Evolutionary conservation across 1,140 invertebrate species (phyloP).

Genomic region (Anoplolepis gracilipes): DNA sequence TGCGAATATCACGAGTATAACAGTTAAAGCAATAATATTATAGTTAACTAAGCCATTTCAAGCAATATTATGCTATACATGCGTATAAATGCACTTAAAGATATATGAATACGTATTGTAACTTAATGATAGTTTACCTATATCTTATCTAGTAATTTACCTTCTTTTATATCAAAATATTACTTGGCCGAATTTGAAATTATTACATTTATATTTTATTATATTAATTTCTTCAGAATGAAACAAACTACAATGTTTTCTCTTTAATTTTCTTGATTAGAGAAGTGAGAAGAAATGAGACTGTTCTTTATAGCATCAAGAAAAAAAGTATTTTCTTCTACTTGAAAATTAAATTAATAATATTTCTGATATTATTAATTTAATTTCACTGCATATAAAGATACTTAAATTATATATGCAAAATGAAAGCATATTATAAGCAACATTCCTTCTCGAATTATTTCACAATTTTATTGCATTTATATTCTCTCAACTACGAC

Average conservation of each 20-base stretch:
- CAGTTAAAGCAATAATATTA: slow-evolving; percentile 27
- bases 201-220: not conserved
- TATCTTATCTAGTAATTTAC: no score
- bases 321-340: not conserved
- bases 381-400: no score
- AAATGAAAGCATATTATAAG: not conserved
- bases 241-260: not conserved
- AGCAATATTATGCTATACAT: not conserved
- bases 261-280: not conserved
- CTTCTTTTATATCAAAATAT: not conserved
- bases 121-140: not conserved
- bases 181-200: not conserved
- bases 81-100: not conserved
- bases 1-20: slow-evolving; percentile 31
- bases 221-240: not conserved
- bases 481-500: not conserved
- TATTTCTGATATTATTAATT: slow-evolving; percentile 5
- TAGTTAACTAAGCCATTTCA: not conserved
- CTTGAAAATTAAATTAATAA: slow-evolving; percentile 25
- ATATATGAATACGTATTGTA: not conserved
- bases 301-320: not conserved
- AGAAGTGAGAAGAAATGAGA: not conserved
- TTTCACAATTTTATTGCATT: not conserved
- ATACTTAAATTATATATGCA: not conserved
- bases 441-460: not conserved